A percentile compares a stretch with the other conserved stretches of the same genome.
Conservation (phyloP, 2,113 vertebrate genomes). For the Heterotilapia buettikoferi region DNA sequence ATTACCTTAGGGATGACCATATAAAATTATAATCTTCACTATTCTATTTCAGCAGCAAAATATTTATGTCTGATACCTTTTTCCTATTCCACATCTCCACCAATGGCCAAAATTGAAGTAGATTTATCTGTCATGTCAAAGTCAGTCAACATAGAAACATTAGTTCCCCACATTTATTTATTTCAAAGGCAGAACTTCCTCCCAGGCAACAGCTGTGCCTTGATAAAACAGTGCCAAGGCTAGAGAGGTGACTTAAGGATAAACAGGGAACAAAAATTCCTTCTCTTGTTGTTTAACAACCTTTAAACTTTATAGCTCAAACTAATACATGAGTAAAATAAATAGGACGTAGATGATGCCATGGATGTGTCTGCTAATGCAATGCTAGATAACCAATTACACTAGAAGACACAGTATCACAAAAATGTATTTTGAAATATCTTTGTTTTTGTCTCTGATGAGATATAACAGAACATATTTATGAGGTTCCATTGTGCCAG, state of each 20-base stretch:
- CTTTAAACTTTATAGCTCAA: not conserved
- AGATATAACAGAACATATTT: not conserved
- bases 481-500: not conserved
- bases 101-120: not conserved
- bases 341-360: not conserved
- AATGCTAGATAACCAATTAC: not conserved
- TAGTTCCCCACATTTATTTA: not conserved
- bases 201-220: not conserved
- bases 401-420: not conserved
- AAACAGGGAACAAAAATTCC: not conserved
- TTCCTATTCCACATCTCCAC: not conserved
- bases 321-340: not conserved
- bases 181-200: not conserved
- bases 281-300: not conserved
- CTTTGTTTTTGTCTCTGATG: not conserved
- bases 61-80: not conserved
- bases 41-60: not conserved
- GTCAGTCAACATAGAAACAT: not conserved
- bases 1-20: not conserved
- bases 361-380: not conserved
- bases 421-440: not conserved
- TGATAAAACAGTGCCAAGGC: not conserved
- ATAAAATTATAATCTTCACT: not conserved
- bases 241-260: not conserved
- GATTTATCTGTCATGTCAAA: not conserved